phyloP scores from a whole-genome alignment of 2,888 invertebrate genomes.

The Lacanobia oleracea region DNA sequence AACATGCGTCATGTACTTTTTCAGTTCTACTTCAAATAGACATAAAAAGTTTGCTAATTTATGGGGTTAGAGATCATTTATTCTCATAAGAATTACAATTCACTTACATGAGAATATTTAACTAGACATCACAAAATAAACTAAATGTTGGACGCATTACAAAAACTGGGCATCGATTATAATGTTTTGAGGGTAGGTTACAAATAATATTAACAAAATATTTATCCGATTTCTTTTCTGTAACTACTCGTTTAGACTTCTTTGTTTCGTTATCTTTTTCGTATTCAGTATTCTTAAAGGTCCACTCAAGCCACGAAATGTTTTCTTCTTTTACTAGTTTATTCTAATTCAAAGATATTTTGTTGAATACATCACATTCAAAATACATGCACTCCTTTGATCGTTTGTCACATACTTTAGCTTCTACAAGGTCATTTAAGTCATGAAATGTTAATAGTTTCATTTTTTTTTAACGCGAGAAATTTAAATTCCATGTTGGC shows the following conservation, averaged over 20 bases:
- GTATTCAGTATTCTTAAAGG: not conserved
- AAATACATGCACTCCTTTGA: slow-evolving; percentile 9
- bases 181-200: too few relatives aligned
- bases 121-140: too few relatives aligned
- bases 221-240: not conserved
- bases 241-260: not conserved
- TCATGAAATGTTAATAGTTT: not conserved
- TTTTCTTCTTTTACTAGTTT: not conserved
- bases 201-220: too few relatives aligned
- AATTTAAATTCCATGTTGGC: slow-evolving; percentile 3
- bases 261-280: not conserved
- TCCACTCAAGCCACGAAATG: not conserved
- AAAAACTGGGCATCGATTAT: too few relatives aligned
- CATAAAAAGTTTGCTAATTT: not conserved
- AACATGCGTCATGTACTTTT: not conserved
- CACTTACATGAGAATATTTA: too few relatives aligned
- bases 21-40: not conserved
- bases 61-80: too few relatives aligned
- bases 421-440: not conserved
- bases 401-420: not conserved
- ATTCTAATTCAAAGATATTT: not conserved
- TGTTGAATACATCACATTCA: not conserved
- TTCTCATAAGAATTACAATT: too few relatives aligned
- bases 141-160: too few relatives aligned
- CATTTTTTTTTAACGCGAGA: not conserved